Evolutionary conservation across 2,113 vertebrate species (phyloP), one percentile per base, ranked within the genome.

Genomic region (Austrofundulus limnaeus): DNA sequence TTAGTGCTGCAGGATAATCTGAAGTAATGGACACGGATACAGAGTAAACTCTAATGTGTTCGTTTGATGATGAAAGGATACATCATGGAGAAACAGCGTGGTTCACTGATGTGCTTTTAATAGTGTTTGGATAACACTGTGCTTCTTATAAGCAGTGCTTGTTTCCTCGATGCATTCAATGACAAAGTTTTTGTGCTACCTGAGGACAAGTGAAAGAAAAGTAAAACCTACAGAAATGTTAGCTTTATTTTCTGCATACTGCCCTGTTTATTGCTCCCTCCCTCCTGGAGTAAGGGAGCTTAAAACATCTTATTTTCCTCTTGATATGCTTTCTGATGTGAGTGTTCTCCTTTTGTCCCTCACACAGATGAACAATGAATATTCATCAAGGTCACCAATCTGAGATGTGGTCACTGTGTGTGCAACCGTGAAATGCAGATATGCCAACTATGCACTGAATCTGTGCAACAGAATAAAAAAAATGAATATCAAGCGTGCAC

Each of bases 381-480:
- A 82, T 85, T 69, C 70, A 83, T 85, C 25, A 84, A 80, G 81
- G 81, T 78, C 74, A 66, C 50, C 66, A 54, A 80, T 66, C 67
- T 58, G 56, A 72, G 61, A 52, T 59, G 57, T 70, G 66, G 68
- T 66, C 23, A 13, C 42, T 49, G 64, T 67, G 63, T 64, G 7
- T 78, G 60, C 53, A 74, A 56, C 56, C 56, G 60, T 79, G 72
- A 84, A 75, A 64, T 70, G 59, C 51, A 78, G 62, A 71, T 63
- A 66, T 60, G 63, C 19, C 47, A 25, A 43, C 63, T 31, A 66
- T 46, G 71, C 17, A 78, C 11, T 58, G 59, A 38, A 57, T 66
- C 38, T 73, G 66, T 53, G 48, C 45, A 67, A 70, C 61, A 75
- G 75, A 52, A 65, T 49, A 38, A 64, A 57, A 50, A 41, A 42